Evolutionary conservation across 2,113 vertebrate genomes (phyloP).

Genomic region (Cinclus cinclus): DNA sequence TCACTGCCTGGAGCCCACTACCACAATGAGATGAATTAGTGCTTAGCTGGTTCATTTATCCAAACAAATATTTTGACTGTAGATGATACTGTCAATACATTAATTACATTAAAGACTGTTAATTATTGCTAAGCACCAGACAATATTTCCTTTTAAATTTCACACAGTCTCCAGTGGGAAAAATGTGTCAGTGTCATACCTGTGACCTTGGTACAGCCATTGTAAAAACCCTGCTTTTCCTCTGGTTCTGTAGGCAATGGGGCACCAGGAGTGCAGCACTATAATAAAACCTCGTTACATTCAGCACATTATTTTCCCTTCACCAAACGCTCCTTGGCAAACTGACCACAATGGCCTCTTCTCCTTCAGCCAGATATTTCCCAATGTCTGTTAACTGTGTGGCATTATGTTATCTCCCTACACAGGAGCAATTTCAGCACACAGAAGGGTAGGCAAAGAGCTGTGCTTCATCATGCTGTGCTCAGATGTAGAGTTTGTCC

Average conservation of each 20-base stretch:
- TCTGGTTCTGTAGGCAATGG: neutral
- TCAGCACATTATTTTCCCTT: neutral
- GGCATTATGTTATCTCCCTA: neutral
- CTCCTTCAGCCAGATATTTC: neutral
- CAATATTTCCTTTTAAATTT: neutral
- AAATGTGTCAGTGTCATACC: neutral
- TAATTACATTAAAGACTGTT: neutral
- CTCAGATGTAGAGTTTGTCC: neutral
- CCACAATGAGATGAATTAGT: neutral
- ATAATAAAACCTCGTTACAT: neutral
- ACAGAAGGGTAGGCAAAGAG: neutral
- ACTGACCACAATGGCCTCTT: neutral
- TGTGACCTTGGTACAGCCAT: neutral
- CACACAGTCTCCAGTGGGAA: neutral
- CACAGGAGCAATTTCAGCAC: rapidly evolving
- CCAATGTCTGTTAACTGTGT: neutral
- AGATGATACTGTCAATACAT: neutral
- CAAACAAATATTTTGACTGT: neutral
- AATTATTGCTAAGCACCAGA: neutral
- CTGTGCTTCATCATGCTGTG: neutral
- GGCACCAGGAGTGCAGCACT: neutral
- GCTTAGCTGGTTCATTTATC: neutral
- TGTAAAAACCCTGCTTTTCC: neutral
- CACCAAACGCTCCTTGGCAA: neutral
- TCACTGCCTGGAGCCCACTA: neutral